These are phyloP conservation scores for Crenuchus spilurus DNA, from an alignment of 2,797 vertebrate species.

Conservation along the genomic window DNA sequence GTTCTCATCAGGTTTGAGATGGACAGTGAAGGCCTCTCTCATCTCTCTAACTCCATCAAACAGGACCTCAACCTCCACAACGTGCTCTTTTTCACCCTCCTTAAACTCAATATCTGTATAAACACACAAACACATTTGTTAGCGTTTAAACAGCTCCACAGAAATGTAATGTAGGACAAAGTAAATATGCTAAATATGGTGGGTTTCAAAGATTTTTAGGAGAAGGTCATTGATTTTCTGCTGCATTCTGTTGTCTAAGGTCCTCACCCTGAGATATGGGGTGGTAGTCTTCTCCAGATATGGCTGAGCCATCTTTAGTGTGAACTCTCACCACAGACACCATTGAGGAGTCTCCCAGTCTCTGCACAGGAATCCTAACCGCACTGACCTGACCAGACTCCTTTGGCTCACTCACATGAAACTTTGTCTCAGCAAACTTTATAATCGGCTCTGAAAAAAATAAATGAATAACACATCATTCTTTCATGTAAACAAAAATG, in stretches of 20 bases:
- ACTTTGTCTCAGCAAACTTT: slow-evolving; percentile 89
- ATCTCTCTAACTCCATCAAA: slow-evolving; percentile 89
- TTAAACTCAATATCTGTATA: slow-evolving; percentile 89
- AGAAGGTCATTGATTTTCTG: not conserved
- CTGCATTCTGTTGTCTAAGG: not conserved
- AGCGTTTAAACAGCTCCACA: not conserved
- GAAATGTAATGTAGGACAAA: not conserved
- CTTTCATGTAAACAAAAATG: too few relatives aligned
- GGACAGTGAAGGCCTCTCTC: slow-evolving; percentile 94
- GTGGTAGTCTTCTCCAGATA: slow-evolving; percentile 92
- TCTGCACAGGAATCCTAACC: slow-evolving; percentile 86
- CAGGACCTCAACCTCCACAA: slow-evolving; percentile 88
- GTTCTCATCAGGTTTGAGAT: slow-evolving; percentile 92
- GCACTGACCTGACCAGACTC: slow-evolving; percentile 77
- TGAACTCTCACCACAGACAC: slow-evolving; percentile 91
- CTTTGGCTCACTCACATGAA: slow-evolving; percentile 88
- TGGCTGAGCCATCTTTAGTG: slow-evolving; percentile 93
- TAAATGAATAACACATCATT: too few relatives aligned
- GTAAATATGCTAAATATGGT: not conserved
- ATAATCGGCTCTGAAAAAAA: slow-evolving; percentile 84
- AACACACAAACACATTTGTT: slow-evolving; percentile 38
- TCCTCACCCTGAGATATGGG: slow-evolving; percentile 89
- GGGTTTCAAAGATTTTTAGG: not conserved
- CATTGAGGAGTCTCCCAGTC: slow-evolving; percentile 89
- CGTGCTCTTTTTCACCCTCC: slow-evolving; percentile 85